These are phyloP conservation scores for Fabriciana adippe DNA, from an alignment of 2,888 invertebrate genomes.

Conservation along the genomic window DNA sequence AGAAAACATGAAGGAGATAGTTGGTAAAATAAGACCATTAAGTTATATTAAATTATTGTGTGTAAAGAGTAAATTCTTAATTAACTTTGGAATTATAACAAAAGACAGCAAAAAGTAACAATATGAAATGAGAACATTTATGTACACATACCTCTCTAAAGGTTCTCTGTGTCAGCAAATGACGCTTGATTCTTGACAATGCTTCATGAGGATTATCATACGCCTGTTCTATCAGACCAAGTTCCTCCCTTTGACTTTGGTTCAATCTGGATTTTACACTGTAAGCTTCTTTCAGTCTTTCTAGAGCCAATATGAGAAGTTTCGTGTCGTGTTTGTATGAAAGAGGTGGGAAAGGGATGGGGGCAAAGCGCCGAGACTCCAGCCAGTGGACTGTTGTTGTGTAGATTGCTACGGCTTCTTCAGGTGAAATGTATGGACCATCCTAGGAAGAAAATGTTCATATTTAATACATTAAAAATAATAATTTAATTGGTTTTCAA, in stretches of 20 bases:
- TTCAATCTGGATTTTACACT: slow-evolving; percentile 98
- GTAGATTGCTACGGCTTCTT: slow-evolving; percentile 99
- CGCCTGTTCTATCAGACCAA: slow-evolving; percentile 99
- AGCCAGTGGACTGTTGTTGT: slow-evolving; percentile 99
- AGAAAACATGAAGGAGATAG: not conserved
- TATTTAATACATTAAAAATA: not conserved
- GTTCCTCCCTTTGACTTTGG: slow-evolving; percentile 98
- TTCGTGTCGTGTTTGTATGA: slow-evolving; percentile 99
- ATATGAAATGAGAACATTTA: slow-evolving; percentile 4
- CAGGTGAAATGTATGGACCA: slow-evolving; percentile 99
- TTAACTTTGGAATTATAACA: no score
- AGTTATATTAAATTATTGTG: not conserved
- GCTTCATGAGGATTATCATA: slow-evolving; percentile 99
- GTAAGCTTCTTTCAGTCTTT: slow-evolving; percentile 98
- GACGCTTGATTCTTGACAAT: slow-evolving; percentile 98
- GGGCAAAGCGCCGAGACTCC: slow-evolving; percentile 98
- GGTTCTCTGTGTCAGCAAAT: slow-evolving; percentile 97
- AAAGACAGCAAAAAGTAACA: no score
- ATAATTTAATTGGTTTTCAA: not conserved
- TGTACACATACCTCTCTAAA: slow-evolving; percentile 93
- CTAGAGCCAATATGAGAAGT: slow-evolving; percentile 96
- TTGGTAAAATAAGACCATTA: not conserved
- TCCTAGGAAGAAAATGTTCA: slow-evolving; percentile 80
- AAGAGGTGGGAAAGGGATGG: slow-evolving; percentile 99
- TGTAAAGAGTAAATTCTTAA: no score